Base-by-base conservation (phyloP, 2,797 vertebrate species). In the Gila robusta region DNA sequence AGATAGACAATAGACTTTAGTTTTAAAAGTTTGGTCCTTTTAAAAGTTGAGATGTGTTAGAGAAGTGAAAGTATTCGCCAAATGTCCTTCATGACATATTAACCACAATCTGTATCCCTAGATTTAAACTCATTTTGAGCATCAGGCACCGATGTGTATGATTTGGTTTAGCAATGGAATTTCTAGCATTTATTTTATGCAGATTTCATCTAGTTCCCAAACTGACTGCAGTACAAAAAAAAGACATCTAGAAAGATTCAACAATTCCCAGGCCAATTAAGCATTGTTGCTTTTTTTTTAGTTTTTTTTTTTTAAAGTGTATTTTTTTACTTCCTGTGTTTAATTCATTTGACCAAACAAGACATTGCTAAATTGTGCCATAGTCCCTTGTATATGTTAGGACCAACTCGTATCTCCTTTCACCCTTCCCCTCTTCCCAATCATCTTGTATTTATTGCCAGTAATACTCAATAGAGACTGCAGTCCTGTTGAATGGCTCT, bases 381-480 rank as follows among this genome's bases (percentile, higher is more conserved):
- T 87, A 85, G 41, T 7, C 7, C 37, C 35, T 52, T 35, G 21
- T 71, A 17, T 73, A 16, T 7, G 52, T 82, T 82, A 54, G 84
- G 47, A 39, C 54, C 37, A 47, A 59, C 23, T 47, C 56, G 0
- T 44, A 17, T 37, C 10, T 49, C 9, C 26, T 10, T 74, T 64
- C 79, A 37, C 79, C 35, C 19, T 85, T 64, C 39, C 35, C 14
- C 6, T 64, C 39, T 77, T 71, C 47, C 32, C 73, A 19, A 9
- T 47, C 37, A 23, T 83, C 44, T 74, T 89, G 88, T 90, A 88
- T 90, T 90, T 90, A 88, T 90, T 88, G 52, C 74, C 82, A 66
- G 35, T 47, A 59, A 71, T 78, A 23, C 72, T 85, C 64, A 69
- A 66, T 85, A 56, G 79, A 85, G 79, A 81, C 79, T n/a, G n/a